Evolutionary conservation across 2,797 vertebrate species (phyloP).

Genomic region (Gymnothorax reevesii): DNA sequence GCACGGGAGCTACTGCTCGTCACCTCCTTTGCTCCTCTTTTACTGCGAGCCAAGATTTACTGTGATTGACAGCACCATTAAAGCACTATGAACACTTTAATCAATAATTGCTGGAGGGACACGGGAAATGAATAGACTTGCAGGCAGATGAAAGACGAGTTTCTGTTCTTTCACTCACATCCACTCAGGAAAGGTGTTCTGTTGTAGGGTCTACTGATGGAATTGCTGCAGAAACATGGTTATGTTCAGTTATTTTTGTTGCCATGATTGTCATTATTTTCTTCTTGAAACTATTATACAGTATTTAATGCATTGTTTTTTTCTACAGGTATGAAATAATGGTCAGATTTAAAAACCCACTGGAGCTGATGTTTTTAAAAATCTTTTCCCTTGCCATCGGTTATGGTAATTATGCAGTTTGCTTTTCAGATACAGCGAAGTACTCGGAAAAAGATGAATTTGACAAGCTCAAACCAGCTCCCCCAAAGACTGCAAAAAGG

Average conservation of each 20-base stretch:
- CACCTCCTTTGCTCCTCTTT: not conserved
- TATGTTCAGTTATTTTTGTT: not conserved
- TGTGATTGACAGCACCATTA: not conserved
- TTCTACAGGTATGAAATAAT: not conserved
- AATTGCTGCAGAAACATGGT: constrained; percentile 2
- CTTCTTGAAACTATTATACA: not conserved
- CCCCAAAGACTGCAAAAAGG: constrained; percentile 91
- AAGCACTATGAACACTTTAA: not conserved
- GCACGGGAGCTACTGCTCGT: not conserved
- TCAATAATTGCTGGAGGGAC: not conserved
- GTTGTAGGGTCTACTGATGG: not conserved
- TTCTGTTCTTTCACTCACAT: not conserved
- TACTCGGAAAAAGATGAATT: constrained; percentile 96
- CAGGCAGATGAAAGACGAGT: not conserved
- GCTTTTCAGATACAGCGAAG: constrained; percentile 85
- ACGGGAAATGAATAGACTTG: constrained; percentile 19
- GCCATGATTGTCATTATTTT: not conserved
- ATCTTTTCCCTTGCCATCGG: not conserved
- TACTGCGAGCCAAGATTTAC: not conserved
- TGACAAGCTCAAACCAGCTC: constrained; percentile 88
- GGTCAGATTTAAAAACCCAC: not conserved
- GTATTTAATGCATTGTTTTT: not conserved
- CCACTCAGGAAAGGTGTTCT: not conserved
- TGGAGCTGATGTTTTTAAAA: not conserved
- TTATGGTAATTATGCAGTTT: not conserved